phyloP scores from a whole-genome alignment of 2,113 vertebrate genomes.

The Columbina picui region DNA sequence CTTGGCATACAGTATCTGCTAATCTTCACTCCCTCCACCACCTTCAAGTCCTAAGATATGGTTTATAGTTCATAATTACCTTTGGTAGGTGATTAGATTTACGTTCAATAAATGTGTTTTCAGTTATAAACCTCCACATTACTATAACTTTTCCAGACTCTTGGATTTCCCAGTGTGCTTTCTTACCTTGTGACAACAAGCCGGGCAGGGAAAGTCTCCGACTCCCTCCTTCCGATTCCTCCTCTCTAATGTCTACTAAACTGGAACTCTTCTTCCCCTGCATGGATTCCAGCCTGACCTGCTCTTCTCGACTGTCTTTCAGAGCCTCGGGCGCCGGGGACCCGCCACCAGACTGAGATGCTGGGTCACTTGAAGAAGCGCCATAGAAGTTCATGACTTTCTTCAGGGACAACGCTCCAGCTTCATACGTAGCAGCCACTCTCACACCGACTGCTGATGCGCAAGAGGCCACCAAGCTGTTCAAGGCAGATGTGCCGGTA shows the following conservation, averaged over 20 bases:
- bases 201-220: conserved; percentile 95
- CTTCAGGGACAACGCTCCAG: conserved; percentile 88
- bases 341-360: conserved; percentile 5
- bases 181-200: conserved; percentile 94
- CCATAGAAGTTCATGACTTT: conserved; percentile 95
- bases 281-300: conserved; percentile 86
- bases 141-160: neutral
- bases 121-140: neutral
- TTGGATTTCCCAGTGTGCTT: neutral
- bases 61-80: neutral
- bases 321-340: conserved; percentile 67
- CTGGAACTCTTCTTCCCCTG: conserved; percentile 97
- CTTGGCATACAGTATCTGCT: neutral
- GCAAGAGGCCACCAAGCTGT: conserved; percentile 93
- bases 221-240: conserved; percentile 88
- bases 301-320: conserved; percentile 80
- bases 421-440: conserved; percentile 93
- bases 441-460: conserved; percentile 92
- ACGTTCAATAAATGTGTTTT: neutral
- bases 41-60: neutral
- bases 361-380: conserved; percentile 51
- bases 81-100: neutral
- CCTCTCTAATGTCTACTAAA: conserved; percentile 93
- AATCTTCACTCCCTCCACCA: neutral
- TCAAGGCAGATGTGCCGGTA: conserved; percentile 83